A percentile compares a stretch with the other conserved stretches of the same genome.
phyloP scores from a whole-genome alignment of 30 jellyfish, hydroid and myxozoan species.

The Aurelia coerulea region DNA sequence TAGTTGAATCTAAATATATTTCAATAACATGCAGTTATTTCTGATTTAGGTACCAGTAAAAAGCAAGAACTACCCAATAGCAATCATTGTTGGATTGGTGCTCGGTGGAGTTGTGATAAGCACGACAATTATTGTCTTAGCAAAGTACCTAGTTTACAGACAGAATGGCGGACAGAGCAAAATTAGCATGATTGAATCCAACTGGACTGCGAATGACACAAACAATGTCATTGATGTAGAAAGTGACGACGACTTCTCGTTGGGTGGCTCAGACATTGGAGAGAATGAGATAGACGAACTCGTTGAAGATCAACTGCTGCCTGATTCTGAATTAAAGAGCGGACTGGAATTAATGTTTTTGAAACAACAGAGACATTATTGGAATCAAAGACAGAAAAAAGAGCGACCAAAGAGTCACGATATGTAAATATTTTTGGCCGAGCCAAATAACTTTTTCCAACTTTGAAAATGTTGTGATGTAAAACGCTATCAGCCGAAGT shows the following conservation, averaged over 20 bases:
- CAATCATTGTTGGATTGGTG: conserved; percentile 87
- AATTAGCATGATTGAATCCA: conserved; percentile 44
- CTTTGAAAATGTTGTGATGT: too few relatives aligned
- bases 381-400: conserved; percentile 80
- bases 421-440: conserved; percentile 16
- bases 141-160: conserved; percentile 58
- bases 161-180: conserved; percentile 22
- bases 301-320: conserved; percentile 92
- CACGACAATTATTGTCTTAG: conserved; percentile 72
- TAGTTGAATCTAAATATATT: neutral
- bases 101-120: conserved; percentile 86
- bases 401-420: conserved; percentile 53
- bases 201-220: conserved; percentile 65
- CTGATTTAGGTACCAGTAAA: conserved; percentile 76
- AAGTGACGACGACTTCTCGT: conserved; percentile 64
- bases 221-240: conserved; percentile 39
- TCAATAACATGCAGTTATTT: neutral
- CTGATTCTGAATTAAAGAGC: conserved; percentile 86
- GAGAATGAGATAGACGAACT: conserved; percentile 84
- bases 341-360: conserved; percentile 89
- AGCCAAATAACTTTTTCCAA: too few relatives aligned
- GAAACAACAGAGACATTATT: conserved; percentile 93
- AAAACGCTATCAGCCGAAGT: too few relatives aligned
- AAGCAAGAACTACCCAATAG: conserved; percentile 75
- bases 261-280: conserved; percentile 73